Evolutionary conservation across 2,888 invertebrate species (phyloP), one percentile per base, ranked within the genome.

Genomic region (Metallyticus violacea): DNA sequence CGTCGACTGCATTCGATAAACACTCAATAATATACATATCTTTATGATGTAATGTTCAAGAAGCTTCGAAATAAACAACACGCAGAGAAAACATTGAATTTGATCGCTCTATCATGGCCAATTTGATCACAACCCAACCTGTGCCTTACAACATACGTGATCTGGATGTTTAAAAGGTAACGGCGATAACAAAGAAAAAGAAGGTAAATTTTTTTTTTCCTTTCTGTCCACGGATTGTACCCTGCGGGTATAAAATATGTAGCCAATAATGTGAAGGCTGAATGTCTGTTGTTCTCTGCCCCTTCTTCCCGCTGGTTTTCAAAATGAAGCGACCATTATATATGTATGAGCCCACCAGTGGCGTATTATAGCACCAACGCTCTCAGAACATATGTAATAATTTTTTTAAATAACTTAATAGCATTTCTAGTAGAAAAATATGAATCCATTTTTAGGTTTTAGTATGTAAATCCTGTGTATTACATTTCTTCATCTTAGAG

Each of bases 251-350:
- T 82, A 82, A 82, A 82, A 82, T 82, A 82, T 82, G 62, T 82
- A 82, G 76, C 82, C 82, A 82, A 76, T 82, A 82, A 82, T 82
- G 76, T 40, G 76, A 30, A 6, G 76, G 76, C 76, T 62, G 81
- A 29, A 30, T 81, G 81, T 81, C 30, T 26, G 40, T n/a, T 25
- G 7, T 25, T 26, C 30, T 76, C 82, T 26, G 82, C 76, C 26
- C 62, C 4, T 62, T 40, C 76, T 7, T 28, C 82, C 82, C 40
- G 40, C 40, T 62, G 40, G 0, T 15, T 62, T 62, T 62, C 40
- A 62, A 62, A 62, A 62, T 62, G 40, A 62, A 62, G 15, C 40
- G 40, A 62, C 40, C 40, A 62, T 62, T 62, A 62, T 62, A 22
- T 62, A 62, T 62, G 40, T 62, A 62, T 62, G 40, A 62, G 22